These are phyloP conservation scores for Sitta europaea DNA, from an alignment of 2,113 vertebrate species.

Conservation along the genomic window DNA sequence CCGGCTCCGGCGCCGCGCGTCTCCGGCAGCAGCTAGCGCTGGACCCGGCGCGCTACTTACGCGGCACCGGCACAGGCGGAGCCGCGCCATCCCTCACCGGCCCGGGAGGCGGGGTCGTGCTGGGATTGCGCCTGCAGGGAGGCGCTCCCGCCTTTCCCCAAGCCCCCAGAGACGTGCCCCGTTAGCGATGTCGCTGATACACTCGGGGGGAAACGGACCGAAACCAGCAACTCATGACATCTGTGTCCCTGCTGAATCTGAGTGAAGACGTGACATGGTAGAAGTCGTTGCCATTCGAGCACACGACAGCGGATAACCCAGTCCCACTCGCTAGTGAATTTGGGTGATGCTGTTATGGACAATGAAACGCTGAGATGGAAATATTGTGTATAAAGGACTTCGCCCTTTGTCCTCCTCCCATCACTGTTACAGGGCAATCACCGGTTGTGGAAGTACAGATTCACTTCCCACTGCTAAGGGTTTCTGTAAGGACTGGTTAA, in stretches of 20 bases:
- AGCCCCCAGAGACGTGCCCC: rapidly evolving
- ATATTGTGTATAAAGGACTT: rapidly evolving
- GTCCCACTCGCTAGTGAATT: too few species aligned
- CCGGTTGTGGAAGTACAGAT: background rate
- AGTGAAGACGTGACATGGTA: background rate
- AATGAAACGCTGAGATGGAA: background rate
- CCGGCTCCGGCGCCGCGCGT: too few species aligned
- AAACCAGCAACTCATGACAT: background rate
- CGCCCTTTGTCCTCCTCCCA: background rate
- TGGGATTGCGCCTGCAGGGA: rapidly evolving
- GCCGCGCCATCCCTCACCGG: too few species aligned
- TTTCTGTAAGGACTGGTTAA: background rate
- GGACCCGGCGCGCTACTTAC: too few species aligned
- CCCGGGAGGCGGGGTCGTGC: rapidly evolving
- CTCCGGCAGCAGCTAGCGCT: too few species aligned
- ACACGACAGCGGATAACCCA: background rate
- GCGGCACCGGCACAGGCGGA: too few species aligned
- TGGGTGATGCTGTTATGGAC: rapidly evolving
- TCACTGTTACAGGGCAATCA: background rate
- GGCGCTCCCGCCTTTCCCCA: background rate
- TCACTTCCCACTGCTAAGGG: background rate
- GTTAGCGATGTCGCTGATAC: rapidly evolving
- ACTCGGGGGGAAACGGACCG: rapidly evolving
- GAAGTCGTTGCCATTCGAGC: background rate
- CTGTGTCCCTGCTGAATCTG: background rate